Evolutionary conservation across 2,888 invertebrate genomes (phyloP).

Genomic region (Tetragonula carbonaria): DNA sequence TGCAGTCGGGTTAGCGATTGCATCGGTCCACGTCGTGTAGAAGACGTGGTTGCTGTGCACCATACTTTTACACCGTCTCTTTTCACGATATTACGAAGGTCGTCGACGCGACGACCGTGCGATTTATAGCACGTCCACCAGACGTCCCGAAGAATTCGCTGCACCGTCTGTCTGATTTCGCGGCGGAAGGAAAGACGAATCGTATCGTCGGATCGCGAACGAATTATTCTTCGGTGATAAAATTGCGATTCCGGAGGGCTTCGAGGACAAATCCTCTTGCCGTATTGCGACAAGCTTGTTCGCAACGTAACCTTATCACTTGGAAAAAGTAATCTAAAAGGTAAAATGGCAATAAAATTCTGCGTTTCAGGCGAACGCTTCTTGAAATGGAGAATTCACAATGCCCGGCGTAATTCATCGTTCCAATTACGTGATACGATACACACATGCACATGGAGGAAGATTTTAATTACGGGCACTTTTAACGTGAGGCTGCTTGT

Average conservation of each 20-base stretch:
- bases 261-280: too few relatives aligned
- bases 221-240: constrained; percentile 66
- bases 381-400: too few relatives aligned
- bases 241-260: constrained; percentile 54
- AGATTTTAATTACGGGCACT: too few relatives aligned
- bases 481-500: too few relatives aligned
- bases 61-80: constrained; percentile 10
- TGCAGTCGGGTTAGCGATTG: constrained; percentile 37
- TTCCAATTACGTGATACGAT: too few relatives aligned
- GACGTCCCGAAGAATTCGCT: constrained; percentile 28
- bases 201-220: constrained; percentile 48
- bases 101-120: constrained; percentile 27
- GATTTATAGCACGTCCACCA: constrained; percentile 52
- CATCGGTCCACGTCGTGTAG: constrained; percentile 44
- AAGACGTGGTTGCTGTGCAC: not conserved
- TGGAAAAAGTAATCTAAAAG: too few relatives aligned
- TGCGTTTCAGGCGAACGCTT: too few relatives aligned
- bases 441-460: too few relatives aligned
- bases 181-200: constrained; percentile 55
- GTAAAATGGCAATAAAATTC: too few relatives aligned
- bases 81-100: constrained; percentile 59
- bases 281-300: too few relatives aligned
- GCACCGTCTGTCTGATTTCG: constrained; percentile 60
- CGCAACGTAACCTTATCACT: too few relatives aligned
- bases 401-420: too few relatives aligned